A percentile compares a stretch with the other conserved stretches of the same genome.
These are phyloP conservation scores for Nephrotoma guestfalica DNA, from an alignment of 2,888 invertebrate species.

Conservation along the genomic window DNA sequence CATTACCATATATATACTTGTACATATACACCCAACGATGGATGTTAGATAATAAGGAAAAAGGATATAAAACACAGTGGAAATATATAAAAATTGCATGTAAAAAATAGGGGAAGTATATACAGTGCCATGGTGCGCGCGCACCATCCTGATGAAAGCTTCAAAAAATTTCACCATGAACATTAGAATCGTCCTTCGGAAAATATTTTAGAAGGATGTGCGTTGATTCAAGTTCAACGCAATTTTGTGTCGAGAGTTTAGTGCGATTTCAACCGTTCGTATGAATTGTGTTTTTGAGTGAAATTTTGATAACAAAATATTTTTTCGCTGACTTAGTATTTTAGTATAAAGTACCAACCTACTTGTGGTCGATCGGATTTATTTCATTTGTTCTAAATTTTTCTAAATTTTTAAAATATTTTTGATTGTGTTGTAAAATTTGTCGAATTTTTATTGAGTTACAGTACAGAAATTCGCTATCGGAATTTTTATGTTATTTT, in stretches of 20 bases:
- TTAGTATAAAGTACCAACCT: not conserved
- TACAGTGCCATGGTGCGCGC: not conserved
- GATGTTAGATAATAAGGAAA: not conserved
- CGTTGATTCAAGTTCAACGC: not conserved
- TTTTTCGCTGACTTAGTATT: not conserved
- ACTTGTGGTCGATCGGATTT: not conserved
- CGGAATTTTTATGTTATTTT: not conserved
- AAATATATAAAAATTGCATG: not conserved
- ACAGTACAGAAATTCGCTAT: not conserved
- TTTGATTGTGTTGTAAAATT: not conserved
- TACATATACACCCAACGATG: not conserved
- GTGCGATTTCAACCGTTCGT: not conserved
- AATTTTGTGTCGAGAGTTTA: not conserved
- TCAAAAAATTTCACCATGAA: not conserved
- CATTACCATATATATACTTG: not conserved
- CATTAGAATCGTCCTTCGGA: not conserved
- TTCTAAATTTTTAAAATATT: not conserved
- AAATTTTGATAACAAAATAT: not conserved
- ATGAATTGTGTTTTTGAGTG: not conserved
- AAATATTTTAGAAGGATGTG: not conserved
- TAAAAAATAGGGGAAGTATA: not conserved
- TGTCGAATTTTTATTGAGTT: not conserved
- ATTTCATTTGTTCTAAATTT: not conserved
- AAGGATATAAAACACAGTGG: not conserved
- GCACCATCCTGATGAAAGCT: not conserved